These are phyloP conservation scores for Acromyrmex charruanus DNA, from an alignment of 1,140 invertebrate genomes.

Conservation along the genomic window DNA sequence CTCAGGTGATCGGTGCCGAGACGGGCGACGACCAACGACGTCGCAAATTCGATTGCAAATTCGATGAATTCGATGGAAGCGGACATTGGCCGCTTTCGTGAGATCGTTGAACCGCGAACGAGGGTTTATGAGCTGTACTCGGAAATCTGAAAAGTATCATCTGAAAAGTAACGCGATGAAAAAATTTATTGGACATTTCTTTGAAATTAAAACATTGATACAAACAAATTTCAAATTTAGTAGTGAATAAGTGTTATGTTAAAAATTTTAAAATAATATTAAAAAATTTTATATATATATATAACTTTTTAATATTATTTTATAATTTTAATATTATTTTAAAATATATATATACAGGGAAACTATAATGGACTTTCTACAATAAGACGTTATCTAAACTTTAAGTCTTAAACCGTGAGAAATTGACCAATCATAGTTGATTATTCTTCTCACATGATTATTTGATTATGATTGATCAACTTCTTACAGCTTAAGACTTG, in stretches of 20 bases:
- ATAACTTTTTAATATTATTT: no score
- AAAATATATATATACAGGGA: background rate
- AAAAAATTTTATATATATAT: no score
- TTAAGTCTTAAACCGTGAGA: no score
- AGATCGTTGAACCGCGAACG: slow-evolving; percentile 12
- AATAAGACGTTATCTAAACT: no score
- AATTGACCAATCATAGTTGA: no score
- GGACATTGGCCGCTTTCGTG: slow-evolving; percentile 51
- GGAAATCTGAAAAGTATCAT: slow-evolving; percentile 25
- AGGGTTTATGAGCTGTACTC: slow-evolving; percentile 19
- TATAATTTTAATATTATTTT: no score
- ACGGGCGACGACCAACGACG: slow-evolving; percentile 14
- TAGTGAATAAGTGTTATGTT: background rate
- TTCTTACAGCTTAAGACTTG: no score
- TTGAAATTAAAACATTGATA: background rate
- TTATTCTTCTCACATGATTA: no score
- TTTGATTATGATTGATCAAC: no score
- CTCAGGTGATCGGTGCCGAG: slow-evolving; percentile 26
- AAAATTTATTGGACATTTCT: background rate
- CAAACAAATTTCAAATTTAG: background rate
- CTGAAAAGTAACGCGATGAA: background rate
- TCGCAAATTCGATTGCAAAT: slow-evolving; percentile 59
- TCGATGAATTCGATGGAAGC: slow-evolving; percentile 42
- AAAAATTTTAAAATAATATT: background rate
- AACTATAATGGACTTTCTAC: no score